These are phyloP conservation scores for Halichoeres trimaculatus DNA, from an alignment of 2,113 vertebrate genomes.

Conservation along the genomic window DNA sequence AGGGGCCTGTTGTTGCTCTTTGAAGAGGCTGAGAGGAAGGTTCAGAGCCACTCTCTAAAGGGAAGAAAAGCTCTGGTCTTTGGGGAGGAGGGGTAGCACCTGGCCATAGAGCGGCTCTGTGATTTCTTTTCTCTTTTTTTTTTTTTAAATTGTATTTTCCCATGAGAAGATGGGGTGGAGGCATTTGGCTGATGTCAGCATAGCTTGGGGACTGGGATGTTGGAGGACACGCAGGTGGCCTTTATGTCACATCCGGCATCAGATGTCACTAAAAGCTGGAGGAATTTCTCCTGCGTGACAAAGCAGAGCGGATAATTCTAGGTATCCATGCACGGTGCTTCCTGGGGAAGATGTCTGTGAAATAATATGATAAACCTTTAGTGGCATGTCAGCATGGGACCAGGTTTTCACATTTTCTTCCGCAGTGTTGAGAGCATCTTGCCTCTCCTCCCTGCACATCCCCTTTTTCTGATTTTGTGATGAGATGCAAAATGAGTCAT, in stretches of 20 bases:
- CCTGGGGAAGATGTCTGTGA: constrained; percentile 38
- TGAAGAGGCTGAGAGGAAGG: constrained; percentile 82
- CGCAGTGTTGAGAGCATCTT: constrained; percentile 1
- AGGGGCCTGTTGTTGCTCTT: constrained; percentile 80
- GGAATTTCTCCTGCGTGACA: constrained; percentile 49
- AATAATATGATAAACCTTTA: constrained; percentile 26
- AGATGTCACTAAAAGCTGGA: constrained; percentile 54
- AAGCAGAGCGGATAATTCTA: constrained; percentile 49
- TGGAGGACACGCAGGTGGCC: constrained; percentile 54
- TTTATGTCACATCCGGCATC: constrained; percentile 66
- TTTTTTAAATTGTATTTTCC: constrained; percentile 62
- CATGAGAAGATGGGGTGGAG: constrained; percentile 72
- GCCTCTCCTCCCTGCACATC: not conserved
- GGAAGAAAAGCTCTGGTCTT: constrained; percentile 79
- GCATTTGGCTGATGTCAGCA: constrained; percentile 50
- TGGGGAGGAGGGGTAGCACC: constrained; percentile 80
- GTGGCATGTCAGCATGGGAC: constrained; percentile 32
- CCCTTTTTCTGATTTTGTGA: not conserved
- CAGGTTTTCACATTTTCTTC: not conserved
- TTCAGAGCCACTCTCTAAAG: constrained; percentile 81
- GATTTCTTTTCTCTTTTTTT: constrained; percentile 47
- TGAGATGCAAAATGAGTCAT: not conserved
- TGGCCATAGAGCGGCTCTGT: constrained; percentile 75
- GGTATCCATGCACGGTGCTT: constrained; percentile 38
- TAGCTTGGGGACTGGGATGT: constrained; percentile 66